A percentile compares a stretch with the other conserved stretches of the same genome.
These are phyloP conservation scores for Patella vulgata DNA, from an alignment of 1,140 invertebrate genomes.

Conservation along the genomic window DNA sequence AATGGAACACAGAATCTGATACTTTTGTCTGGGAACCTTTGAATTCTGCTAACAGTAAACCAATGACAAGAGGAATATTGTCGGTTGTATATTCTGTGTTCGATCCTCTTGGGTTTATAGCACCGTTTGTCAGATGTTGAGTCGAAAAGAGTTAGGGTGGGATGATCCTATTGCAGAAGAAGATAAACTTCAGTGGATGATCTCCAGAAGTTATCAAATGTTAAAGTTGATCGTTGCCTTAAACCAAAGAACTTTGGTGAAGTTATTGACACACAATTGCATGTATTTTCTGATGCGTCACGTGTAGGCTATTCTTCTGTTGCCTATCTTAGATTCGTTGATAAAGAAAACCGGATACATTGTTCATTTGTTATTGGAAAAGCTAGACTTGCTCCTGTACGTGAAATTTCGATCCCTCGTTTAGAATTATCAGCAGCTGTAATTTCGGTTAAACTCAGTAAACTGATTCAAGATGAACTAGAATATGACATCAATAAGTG, in stretches of 20 bases:
- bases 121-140: constrained; percentile 15
- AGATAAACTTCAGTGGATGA: no score
- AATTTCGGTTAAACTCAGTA: constrained; percentile 37
- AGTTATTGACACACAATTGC: constrained; percentile 1
- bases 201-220: constrained; percentile 4
- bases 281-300: constrained; percentile 6
- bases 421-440: constrained; percentile 67
- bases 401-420: constrained; percentile 65
- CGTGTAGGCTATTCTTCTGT: constrained; percentile 11
- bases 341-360: constrained; percentile 3
- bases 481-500: neutral
- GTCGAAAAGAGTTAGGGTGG: no score
- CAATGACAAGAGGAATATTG: constrained; percentile 22
- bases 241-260: constrained; percentile 16
- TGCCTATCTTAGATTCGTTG: constrained; percentile 13
- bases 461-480: constrained; percentile 18
- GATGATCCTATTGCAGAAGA: no score
- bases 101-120: constrained; percentile 27
- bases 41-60: constrained; percentile 8
- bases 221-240: constrained; percentile 9
- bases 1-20: no score
- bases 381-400: no score
- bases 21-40: no score
- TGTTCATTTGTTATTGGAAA: constrained; percentile 58
- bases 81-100: constrained; percentile 22